These are phyloP conservation scores for Melanotaenia trifasciata DNA, from an alignment of 2,797 vertebrate genomes.

Conservation along the genomic window DNA sequence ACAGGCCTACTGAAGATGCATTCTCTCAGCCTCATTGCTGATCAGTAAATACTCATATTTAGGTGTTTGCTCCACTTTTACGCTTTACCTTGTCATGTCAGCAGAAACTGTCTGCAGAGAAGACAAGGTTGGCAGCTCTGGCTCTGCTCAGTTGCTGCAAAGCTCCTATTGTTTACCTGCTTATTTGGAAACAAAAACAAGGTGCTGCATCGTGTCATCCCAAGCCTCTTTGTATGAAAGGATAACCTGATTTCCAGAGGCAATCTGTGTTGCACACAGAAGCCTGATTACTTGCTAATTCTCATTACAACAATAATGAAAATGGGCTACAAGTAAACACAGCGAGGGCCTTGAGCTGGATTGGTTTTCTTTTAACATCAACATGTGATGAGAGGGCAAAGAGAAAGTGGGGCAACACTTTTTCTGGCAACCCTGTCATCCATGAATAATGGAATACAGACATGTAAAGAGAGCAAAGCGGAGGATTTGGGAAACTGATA, in stretches of 20 bases:
- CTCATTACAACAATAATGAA: slow-evolving; percentile 34
- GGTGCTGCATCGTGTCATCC: slow-evolving; percentile 49
- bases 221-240: slow-evolving; percentile 38
- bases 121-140: slow-evolving; percentile 41
- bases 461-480: slow-evolving; percentile 20
- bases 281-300: slow-evolving; percentile 45
- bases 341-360: slow-evolving; percentile 39
- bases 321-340: slow-evolving; percentile 20
- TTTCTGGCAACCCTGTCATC: slow-evolving; percentile 46
- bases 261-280: slow-evolving; percentile 42
- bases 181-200: slow-evolving; percentile 57
- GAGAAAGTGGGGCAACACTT: slow-evolving; percentile 56
- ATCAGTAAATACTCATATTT: slow-evolving; percentile 49
- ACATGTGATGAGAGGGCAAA: slow-evolving; percentile 2
- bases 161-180: slow-evolving; percentile 56
- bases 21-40: background rate
- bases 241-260: slow-evolving; percentile 50
- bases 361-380: slow-evolving; percentile 52
- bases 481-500: slow-evolving; percentile 35
- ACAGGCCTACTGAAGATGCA: background rate
- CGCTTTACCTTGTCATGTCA: slow-evolving; percentile 39
- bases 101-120: slow-evolving; percentile 36
- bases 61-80: slow-evolving; percentile 54
- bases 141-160: slow-evolving; percentile 24
- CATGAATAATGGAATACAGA: slow-evolving; percentile 65